Evolutionary conservation across 1,140 invertebrate genomes (phyloP), one percentile per base, ranked within the genome.

Genomic region (Lineus longissimus): DNA sequence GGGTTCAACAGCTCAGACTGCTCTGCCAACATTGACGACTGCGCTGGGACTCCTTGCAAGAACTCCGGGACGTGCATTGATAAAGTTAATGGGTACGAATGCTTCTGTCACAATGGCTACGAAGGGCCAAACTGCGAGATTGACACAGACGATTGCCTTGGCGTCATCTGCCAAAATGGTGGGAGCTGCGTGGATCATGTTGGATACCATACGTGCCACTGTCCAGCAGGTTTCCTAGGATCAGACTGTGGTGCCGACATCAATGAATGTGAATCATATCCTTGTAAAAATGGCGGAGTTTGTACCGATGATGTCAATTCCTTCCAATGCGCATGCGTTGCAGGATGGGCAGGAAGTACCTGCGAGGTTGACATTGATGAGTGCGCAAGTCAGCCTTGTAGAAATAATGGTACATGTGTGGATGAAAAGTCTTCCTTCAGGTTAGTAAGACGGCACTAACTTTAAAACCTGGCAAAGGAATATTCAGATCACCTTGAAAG

Each of bases 371-470:
- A 72, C 57, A 71, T 74, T 27, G 55, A 73, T 67, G 71, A 73
- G 47, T 73, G 71, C 61, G n/a, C n/a, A n/a, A n/a, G n/a, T n/a
- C 62, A 27, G 11, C 71, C 72, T 43, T 75, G 73, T 66, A 22
- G 57, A 13, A 65, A 75, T 63, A 69, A 69, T 1, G 68, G 68
- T 19, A 88, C 88, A 27, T 96, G 94, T 77, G 90, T 89, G 1
- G 95, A 96, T 74, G 94, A 91, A 0, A n/a, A n/a, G n/a, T n/a
- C n/a, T n/a, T n/a, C n/a, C n/a, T n/a, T n/a, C n/a, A n/a, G n/a
- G n/a, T n/a, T n/a, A n/a, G n/a, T n/a, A n/a, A n/a, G n/a, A n/a
- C n/a, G n/a, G n/a, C n/a, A n/a, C n/a, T n/a, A n/a, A n/a, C n/a
- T n/a, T n/a, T n/a, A n/a, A n/a, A n/a, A n/a, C n/a, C n/a, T n/a